These are phyloP conservation scores for Rhabdomys pumilio DNA, from an alignment of 2,797 vertebrate genomes.

Conservation along the genomic window DNA sequence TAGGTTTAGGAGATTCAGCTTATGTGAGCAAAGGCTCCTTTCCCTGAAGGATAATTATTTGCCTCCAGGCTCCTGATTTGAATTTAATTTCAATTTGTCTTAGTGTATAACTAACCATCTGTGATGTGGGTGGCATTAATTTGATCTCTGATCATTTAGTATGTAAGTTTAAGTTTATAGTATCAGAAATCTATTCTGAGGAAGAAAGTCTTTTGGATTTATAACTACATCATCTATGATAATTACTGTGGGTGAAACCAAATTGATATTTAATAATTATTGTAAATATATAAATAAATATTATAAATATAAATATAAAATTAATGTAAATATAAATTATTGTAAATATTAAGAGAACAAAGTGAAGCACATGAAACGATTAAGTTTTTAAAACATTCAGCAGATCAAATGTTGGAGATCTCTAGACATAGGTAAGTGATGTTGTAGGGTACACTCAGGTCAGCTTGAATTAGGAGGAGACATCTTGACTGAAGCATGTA, in stretches of 20 bases:
- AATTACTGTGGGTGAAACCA: neutral
- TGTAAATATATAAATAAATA: neutral
- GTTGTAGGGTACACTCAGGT: neutral
- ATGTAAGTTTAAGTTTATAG: neutral
- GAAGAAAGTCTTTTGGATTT: neutral
- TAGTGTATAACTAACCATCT: slow-evolving; percentile 13
- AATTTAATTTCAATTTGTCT: slow-evolving; percentile 61
- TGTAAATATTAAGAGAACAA: neutral
- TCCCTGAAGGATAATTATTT: slow-evolving; percentile 8
- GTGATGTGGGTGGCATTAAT: neutral
- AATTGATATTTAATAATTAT: neutral
- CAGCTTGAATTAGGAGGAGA: neutral
- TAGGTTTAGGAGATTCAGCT: neutral
- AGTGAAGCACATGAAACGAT: neutral
- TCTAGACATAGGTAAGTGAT: neutral
- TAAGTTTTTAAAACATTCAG: neutral
- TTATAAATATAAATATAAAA: too few relatives aligned
- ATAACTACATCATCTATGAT: neutral
- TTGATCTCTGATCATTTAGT: neutral
- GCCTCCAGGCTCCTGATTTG: neutral
- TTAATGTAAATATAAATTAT: neutral
- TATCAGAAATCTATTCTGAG: slow-evolving; percentile 38
- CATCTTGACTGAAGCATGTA: neutral
- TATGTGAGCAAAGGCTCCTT: neutral
- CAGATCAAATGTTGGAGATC: neutral